Base-by-base conservation (phyloP, 1,140 invertebrate genomes). In the Caenorhabditis brenneri region DNA sequence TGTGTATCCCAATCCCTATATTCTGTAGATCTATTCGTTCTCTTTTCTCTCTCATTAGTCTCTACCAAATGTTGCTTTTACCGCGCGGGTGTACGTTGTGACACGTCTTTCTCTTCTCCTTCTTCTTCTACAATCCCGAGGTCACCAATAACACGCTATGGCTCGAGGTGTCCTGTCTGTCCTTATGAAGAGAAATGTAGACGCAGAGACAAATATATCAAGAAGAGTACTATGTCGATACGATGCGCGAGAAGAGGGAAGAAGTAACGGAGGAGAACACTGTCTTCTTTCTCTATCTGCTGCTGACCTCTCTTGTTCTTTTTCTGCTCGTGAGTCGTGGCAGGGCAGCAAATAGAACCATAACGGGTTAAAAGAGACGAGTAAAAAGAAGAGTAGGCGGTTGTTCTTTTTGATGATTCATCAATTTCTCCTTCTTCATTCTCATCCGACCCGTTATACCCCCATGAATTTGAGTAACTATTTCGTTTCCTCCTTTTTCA, bases 281-380 rank as follows among this genome's bases (percentile, higher is more conserved):
- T 74, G 65, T 74, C 65, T 42, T 42, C 39, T 42, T 42, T 29
- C 15, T 74, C 65, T 42, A 7, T 24, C 65, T 74, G 36, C 24
- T 9, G 42, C 65, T 74, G 19, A 12, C 36, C 24, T 55, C 53
- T 55, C n/a, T 74, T 74, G 16, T 74, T 46, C 22, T 74, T 74
- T 22, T 42, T 42, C 65, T 74, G 58, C 36, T 74, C 65, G 58
- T 65, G 58, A 65, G 65, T 42, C 33, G 65, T 42, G 65, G 65
- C 65, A 74, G 65, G 65, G 36, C 33, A 74, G 65, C 65, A 74
- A 74, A 74, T n/a, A 74, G 65, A 74, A 74, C 65, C 65, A 74
- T 74, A 74, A 74, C 65, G 65, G 65, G 65, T 74, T 22, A 55
- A 55, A n/a, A 55, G 22, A 55, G 24, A 27, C 33, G 33, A 65